A percentile compares a stretch with the other conserved stretches of the same genome.
Evolutionary conservation across 2,113 vertebrate genomes (phyloP).

Genomic region (Malurus melanocephalus): DNA sequence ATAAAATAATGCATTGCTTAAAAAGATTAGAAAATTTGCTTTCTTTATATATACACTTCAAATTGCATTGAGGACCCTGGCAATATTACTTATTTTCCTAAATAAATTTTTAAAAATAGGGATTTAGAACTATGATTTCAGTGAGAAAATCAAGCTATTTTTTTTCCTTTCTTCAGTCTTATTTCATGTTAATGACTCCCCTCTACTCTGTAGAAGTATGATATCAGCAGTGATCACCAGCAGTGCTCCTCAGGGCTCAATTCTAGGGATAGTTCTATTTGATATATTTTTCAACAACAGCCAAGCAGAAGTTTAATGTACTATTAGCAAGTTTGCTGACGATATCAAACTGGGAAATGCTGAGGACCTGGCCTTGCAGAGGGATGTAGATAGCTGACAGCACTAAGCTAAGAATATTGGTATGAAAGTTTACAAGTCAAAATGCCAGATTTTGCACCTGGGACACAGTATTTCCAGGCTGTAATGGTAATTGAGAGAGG

Average conservation of each 20-base stretch:
- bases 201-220: neutral
- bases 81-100: neutral
- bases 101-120: neutral
- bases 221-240: neutral
- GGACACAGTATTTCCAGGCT: neutral
- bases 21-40: neutral
- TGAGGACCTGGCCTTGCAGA: neutral
- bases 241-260: neutral
- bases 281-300: neutral
- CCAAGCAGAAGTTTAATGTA: neutral
- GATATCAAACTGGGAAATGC: neutral
- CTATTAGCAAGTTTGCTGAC: neutral
- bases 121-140: neutral
- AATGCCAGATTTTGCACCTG: neutral
- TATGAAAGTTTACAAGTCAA: neutral
- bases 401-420: neutral
- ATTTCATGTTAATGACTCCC: neutral
- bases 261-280: neutral
- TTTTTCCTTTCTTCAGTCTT: neutral
- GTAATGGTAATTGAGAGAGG: neutral
- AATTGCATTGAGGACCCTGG: neutral
- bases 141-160: neutral
- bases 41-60: neutral
- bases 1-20: neutral
- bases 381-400: neutral